These are phyloP conservation scores for Magallana angulata DNA, from an alignment of 1,140 invertebrate genomes.

Conservation along the genomic window DNA sequence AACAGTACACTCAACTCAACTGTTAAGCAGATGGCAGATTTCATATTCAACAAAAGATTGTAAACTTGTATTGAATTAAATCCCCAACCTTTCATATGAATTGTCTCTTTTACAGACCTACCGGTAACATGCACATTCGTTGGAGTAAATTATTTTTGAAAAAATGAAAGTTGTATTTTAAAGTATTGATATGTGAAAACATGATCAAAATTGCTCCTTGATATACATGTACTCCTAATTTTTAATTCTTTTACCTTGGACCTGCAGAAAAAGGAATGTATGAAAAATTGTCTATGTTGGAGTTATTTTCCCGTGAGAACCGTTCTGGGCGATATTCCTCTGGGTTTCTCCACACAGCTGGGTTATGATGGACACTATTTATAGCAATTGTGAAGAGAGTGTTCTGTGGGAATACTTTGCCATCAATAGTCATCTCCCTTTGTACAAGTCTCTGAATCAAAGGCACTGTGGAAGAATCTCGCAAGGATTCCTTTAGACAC, in stretches of 20 bases:
- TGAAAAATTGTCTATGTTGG: conserved; percentile 55
- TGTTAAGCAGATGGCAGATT: no score
- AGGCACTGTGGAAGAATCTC: conserved; percentile 80
- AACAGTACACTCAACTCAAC: background rate
- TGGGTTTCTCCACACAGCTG: conserved; percentile 62
- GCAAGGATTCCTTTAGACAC: conserved; percentile 77
- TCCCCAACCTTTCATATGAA: no score
- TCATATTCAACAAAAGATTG: no score
- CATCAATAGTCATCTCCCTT: conserved; percentile 82
- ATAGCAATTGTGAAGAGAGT: conserved; percentile 57
- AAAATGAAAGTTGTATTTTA: no score
- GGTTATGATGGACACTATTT: conserved; percentile 64
- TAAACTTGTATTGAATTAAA: no score
- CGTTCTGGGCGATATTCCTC: conserved; percentile 66
- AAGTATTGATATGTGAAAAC: no score
- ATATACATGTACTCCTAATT: no score
- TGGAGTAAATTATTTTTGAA: no score
- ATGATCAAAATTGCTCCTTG: no score
- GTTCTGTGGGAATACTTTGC: conserved; percentile 56
- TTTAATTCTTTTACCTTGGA: conserved; percentile 56
- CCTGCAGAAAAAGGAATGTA: conserved; percentile 71
- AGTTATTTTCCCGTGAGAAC: conserved; percentile 61
- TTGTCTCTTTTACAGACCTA: no score
- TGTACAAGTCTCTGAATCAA: conserved; percentile 86
- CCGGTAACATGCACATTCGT: no score